Evolutionary conservation across 2,113 vertebrate species (phyloP).

Genomic region (Pollimyrus isidori): DNA sequence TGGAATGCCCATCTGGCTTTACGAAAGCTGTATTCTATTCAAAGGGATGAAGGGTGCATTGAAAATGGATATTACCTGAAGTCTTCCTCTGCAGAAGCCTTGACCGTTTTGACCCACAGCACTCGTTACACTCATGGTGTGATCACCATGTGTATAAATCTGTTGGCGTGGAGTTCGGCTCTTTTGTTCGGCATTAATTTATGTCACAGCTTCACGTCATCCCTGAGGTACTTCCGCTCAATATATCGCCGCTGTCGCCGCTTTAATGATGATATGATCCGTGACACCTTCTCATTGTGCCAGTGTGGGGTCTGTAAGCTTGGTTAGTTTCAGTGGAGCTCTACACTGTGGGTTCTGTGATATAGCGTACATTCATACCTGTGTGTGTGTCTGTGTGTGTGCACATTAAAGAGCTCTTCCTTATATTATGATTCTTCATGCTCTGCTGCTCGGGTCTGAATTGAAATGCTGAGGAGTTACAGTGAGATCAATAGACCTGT

Average conservation of each 20-base stretch:
- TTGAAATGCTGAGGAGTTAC: slow-evolving; percentile 28
- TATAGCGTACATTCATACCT: not conserved
- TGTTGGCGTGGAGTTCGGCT: not conserved
- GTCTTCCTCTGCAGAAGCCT: not conserved
- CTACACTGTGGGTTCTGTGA: not conserved
- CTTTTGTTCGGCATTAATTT: not conserved
- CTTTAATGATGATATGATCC: not conserved
- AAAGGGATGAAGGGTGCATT: not conserved
- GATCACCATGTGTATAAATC: not conserved
- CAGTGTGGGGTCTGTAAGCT: not conserved
- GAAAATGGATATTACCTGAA: not conserved
- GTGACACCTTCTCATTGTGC: not conserved
- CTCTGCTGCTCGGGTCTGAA: slow-evolving; percentile 32
- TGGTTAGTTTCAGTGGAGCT: not conserved
- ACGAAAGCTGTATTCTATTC: not conserved
- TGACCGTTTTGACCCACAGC: not conserved
- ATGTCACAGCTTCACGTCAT: not conserved
- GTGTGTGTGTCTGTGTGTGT: not conserved
- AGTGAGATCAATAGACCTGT: slow-evolving; percentile 33
- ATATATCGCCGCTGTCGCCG: not conserved
- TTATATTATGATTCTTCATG: slow-evolving; percentile 27
- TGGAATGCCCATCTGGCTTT: not conserved
- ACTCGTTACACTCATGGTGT: not conserved
- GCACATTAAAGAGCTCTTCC: slow-evolving; percentile 18
- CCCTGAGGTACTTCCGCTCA: not conserved